Evolutionary conservation across 2,888 invertebrate species (phyloP), one percentile per base, ranked within the genome.

Genomic region (Carcina quercana): DNA sequence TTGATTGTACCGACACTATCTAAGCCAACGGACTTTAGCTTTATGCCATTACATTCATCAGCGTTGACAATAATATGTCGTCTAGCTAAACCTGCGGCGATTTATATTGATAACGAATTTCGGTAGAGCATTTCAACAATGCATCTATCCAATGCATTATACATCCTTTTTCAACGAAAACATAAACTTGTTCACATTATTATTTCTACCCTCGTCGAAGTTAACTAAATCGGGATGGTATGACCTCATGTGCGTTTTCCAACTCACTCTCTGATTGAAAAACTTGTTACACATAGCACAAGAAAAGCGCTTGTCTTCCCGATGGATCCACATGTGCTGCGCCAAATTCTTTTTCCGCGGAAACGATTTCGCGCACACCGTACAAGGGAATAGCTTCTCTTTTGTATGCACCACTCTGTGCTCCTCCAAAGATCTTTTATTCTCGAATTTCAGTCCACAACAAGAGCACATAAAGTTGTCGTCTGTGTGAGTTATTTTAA

Each of bases 361-460:
- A 40, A 79, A 83, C 1, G 66, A 55, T 46, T 82, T 83, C 0
- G 68, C 54, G 37, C 87, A 87, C 0, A 82, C 68, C 0, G 76
- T 68, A 43, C 87, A 87, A 0, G 74, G 67, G 24, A 73, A 83
- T 1, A 73, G 53, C 31, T 82, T 86, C 35, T 86, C 86, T 41
- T 80, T 78, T 3, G 86, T 86, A 42, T 87, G 87, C 1, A 79
- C 76, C 3, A 85, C 79, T 30, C 71, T 69, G 37, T 87, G 87
- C 7, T 85, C 74, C 13, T 72, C 67, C 4, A 75, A 47, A 19
- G 53, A 59, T 13, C 62, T 56, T 43, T 71, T 69, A 1, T 72
- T 65, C 5, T 64, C 66, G 31, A 75, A 80, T 28, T 76, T 79
- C 26, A 66, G 49, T 0, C 73, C 76, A 21, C 82, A 82, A 32